phyloP scores from a whole-genome alignment of 2,888 invertebrate species.

The Cephus pulcher region DNA sequence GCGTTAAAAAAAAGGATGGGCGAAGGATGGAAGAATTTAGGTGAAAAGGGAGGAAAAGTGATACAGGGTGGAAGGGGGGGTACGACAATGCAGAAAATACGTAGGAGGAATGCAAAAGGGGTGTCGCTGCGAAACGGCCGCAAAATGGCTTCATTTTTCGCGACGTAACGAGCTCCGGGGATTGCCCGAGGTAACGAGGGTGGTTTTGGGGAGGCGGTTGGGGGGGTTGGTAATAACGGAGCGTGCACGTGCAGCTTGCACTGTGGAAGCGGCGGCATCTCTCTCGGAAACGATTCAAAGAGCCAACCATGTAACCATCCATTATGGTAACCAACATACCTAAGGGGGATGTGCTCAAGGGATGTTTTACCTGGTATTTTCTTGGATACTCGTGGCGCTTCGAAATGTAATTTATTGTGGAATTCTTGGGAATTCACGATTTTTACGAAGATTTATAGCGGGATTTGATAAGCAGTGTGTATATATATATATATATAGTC shows the following conservation, averaged over 20 bases:
- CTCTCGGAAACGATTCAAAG: neutral
- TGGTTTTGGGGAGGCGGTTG: neutral
- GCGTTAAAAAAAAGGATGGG: neutral
- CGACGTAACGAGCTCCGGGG: constrained; percentile 23
- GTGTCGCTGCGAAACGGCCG: constrained; percentile 25
- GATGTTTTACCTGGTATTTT: neutral
- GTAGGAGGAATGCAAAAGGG: constrained; percentile 20
- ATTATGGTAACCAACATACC: neutral
- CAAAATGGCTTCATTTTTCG: constrained; percentile 39
- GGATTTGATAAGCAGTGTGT: neutral
- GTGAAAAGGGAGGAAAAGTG: neutral
- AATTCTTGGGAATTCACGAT: neutral
- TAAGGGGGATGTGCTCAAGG: neutral
- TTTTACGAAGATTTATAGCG: neutral
- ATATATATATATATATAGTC: neutral
- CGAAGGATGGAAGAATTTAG: neutral
- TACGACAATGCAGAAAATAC: constrained; percentile 1
- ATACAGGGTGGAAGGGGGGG: neutral
- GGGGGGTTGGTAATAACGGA: neutral
- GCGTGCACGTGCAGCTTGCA: neutral
- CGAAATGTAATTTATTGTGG: neutral
- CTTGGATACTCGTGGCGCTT: neutral
- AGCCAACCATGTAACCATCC: neutral
- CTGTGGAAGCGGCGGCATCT: neutral
- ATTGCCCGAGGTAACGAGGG: neutral